A percentile compares a stretch with the other conserved stretches of the same genome.
Evolutionary conservation across 1,140 invertebrate species (phyloP).

Genomic region (Trigoniulus corallinus): DNA sequence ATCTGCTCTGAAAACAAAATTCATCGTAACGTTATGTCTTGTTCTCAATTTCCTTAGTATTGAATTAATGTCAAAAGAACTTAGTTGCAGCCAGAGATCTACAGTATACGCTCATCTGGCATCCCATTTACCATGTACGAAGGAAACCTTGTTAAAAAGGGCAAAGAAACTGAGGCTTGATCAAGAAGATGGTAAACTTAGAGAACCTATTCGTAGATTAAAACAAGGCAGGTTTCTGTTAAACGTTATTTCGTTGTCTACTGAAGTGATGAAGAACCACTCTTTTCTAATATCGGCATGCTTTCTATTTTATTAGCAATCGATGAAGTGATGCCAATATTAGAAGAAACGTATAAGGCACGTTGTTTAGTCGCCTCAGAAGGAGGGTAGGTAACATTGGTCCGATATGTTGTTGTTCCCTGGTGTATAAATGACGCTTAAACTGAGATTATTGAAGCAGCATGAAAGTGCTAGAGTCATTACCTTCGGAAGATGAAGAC

Average conservation of each 20-base stretch:
- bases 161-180: slow-evolving; percentile 44
- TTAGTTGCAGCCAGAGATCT: slow-evolving; percentile 32
- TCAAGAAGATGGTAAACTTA: slow-evolving; percentile 38
- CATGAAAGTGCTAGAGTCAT: slow-evolving; percentile 11
- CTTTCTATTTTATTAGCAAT: slow-evolving; percentile 26
- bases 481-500: background rate
- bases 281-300: slow-evolving; percentile 1
- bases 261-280: slow-evolving; percentile 3
- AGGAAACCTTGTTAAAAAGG: slow-evolving; percentile 44
- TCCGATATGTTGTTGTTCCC: slow-evolving; percentile 14
- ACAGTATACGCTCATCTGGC: slow-evolving; percentile 43
- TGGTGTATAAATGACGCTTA: slow-evolving; percentile 19
- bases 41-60: slow-evolving; percentile 31
- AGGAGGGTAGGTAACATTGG: slow-evolving; percentile 31
- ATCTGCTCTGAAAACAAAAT: no score
- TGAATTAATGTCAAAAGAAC: slow-evolving; percentile 34
- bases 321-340: slow-evolving; percentile 35
- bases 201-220: slow-evolving; percentile 29
- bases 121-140: slow-evolving; percentile 43
- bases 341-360: slow-evolving; percentile 33
- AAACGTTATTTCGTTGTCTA: slow-evolving; percentile 20
- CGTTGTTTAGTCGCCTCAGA: slow-evolving; percentile 36
- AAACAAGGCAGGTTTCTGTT: slow-evolving; percentile 27
- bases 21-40: no score
- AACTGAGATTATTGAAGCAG: slow-evolving; percentile 11